Evolutionary conservation across 2,797 vertebrate genomes (phyloP), one percentile per base, ranked within the genome.

Genomic region (Prunella strophiata): DNA sequence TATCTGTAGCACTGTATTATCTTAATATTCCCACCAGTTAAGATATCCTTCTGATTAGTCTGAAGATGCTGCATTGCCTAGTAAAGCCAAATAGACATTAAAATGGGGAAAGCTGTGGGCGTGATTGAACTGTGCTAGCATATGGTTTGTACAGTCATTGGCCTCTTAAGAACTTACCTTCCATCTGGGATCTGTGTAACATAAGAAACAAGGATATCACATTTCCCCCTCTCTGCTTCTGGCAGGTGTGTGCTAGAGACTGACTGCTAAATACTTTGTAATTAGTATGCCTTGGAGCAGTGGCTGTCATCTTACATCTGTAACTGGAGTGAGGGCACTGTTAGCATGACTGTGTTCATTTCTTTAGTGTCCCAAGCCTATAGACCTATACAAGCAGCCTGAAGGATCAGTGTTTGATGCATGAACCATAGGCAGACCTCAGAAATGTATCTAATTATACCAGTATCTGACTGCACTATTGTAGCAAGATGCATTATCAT

Each of bases 221-320:
- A 48, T 92, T 93, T 96, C 93, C 96, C 91, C 96, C 95, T 97
- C 97, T 88, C 95, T 93, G 97, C 98, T 98, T 98, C 96, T 98
- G 98, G 98, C 98, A 98, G 98, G 98, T 98, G 97, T 98, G 97
- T 98, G 97, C 96, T 98, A 95, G 97, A 98, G 98, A 96, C 97
- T 94, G 98, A 97, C 98, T 98, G 98, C 98, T 99, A 99, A 99
- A 98, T 98, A 98, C 98, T 98, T 98, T 97, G 98, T 99, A 99
- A 99, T 99, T 99, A 98, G 98, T 98, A 98, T 98, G 98, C 98
- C 98, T 98, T 91, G 95, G 98, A 98, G 98, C 98, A 97, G 98
- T 98, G 91, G 70, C 97, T 98, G 98, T 98, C 98, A 98, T 97
- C 97, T 96, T 97, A 97, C 97, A 97, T 97, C 96, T 97, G 97